Evolutionary conservation across 1,140 invertebrate species (phyloP).

Genomic region (Lethrus apterus): DNA sequence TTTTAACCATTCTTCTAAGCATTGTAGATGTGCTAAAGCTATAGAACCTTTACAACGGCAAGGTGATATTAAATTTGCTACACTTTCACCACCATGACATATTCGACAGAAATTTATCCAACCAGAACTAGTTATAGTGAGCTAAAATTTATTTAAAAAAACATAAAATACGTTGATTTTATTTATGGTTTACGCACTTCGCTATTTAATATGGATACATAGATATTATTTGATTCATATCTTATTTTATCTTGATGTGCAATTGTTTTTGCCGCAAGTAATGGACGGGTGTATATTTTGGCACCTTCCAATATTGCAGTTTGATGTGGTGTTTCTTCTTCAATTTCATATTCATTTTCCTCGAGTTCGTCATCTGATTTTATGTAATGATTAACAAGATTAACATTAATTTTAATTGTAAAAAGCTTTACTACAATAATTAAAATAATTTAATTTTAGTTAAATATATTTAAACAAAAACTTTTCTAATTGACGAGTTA

Average conservation of each 20-base stretch:
- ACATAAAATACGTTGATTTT: not conserved
- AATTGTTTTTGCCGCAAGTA: slow-evolving; percentile 27
- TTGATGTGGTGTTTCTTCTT: not conserved
- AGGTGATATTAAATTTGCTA: slow-evolving; percentile 34
- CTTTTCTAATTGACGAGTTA: too few relatives aligned
- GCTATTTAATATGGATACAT: slow-evolving; percentile 27
- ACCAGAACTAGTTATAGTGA: slow-evolving; percentile 12
- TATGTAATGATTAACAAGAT: not conserved
- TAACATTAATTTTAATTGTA: slow-evolving; percentile 3
- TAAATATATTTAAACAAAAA: not conserved
- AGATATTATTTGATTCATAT: slow-evolving; percentile 26
- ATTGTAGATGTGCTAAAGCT: slow-evolving; percentile 57
- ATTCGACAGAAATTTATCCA: slow-evolving; percentile 34
- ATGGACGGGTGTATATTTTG: slow-evolving; percentile 22
- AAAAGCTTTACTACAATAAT: not conserved
- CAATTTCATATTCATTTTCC: not conserved
- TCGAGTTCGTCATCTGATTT: slow-evolving; percentile 9
- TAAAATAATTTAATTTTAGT: not conserved
- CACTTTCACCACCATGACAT: slow-evolving; percentile 38
- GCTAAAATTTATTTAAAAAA: too few relatives aligned
- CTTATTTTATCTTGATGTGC: slow-evolving; percentile 29
- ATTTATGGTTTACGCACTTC: slow-evolving; percentile 12
- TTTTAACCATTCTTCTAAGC: slow-evolving; percentile 63
- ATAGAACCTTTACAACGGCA: slow-evolving; percentile 50
- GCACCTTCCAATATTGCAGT: slow-evolving; percentile 13